Evolutionary conservation across 2,888 invertebrate genomes (phyloP).

Genomic region (Myopa testacea): DNA sequence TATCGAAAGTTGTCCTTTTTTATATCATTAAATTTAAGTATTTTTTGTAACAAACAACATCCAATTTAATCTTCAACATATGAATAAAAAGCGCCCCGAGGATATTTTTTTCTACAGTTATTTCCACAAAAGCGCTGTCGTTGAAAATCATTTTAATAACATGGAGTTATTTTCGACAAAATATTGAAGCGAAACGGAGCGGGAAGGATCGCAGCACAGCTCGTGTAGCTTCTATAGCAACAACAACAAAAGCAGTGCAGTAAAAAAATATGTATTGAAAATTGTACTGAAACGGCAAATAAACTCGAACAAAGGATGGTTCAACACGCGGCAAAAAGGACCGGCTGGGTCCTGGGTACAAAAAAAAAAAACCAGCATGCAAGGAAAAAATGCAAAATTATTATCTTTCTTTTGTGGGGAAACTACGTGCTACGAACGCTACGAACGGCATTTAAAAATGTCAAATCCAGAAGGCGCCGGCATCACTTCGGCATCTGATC

Average conservation of each 20-base stretch:
- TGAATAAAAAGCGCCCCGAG: conserved; percentile 17
- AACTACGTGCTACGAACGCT: not conserved
- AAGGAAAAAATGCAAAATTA: conserved; percentile 8
- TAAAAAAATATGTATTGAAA: conserved; percentile 23
- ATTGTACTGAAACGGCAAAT: conserved; percentile 6
- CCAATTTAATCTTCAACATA: not conserved
- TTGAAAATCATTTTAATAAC: conserved; percentile 35
- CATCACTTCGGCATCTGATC: not conserved
- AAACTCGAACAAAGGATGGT: conserved; percentile 20
- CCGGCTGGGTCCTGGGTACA: not conserved
- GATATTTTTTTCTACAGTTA: not conserved
- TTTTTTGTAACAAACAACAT: not conserved
- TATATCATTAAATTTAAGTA: too few species aligned
- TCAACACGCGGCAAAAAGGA: conserved; percentile 8
- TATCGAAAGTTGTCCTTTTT: not conserved
- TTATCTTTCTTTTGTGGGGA: conserved; percentile 8
- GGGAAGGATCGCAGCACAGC: not conserved
- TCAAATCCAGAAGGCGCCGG: not conserved
- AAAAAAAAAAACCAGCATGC: not conserved
- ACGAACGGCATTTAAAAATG: not conserved
- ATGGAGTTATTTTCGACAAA: conserved; percentile 27
- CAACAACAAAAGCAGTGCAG: conserved; percentile 5
- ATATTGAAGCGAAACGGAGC: conserved; percentile 13
- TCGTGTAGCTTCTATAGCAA: not conserved
- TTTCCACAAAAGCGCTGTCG: conserved; percentile 26